These are phyloP conservation scores for Homalodisca vitripennis DNA, from an alignment of 1,140 invertebrate species.

Conservation along the genomic window DNA sequence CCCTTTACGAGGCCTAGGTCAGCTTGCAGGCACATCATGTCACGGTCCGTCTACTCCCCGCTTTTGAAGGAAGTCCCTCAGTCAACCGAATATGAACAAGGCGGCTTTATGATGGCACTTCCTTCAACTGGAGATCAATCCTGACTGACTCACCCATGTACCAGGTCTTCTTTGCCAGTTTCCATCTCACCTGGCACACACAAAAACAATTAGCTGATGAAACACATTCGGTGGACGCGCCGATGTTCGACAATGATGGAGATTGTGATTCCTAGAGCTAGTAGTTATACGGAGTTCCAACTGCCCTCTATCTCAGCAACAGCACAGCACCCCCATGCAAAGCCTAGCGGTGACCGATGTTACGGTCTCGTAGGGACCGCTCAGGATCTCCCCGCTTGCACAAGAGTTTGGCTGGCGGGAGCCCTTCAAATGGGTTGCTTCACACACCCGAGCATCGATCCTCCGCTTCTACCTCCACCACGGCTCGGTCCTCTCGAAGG, in stretches of 20 bases:
- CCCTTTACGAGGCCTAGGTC: slow-evolving; percentile 82
- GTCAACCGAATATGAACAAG: slow-evolving; percentile 31
- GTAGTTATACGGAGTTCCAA: slow-evolving; percentile 63
- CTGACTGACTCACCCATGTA: slow-evolving; percentile 62
- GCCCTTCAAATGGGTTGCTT: no score
- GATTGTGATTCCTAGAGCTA: slow-evolving; percentile 70
- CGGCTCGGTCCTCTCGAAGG: slow-evolving; percentile 56
- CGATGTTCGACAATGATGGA: slow-evolving; percentile 78
- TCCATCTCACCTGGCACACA: slow-evolving; percentile 74
- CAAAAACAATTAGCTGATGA: slow-evolving; percentile 80
- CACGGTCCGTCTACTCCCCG: slow-evolving; percentile 82
- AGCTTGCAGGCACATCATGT: slow-evolving; percentile 90
- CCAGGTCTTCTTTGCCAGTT: slow-evolving; percentile 78
- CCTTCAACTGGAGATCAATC: slow-evolving; percentile 70
- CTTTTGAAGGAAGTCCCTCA: slow-evolving; percentile 56
- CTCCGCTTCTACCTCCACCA: slow-evolving; percentile 37
- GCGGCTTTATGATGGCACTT: slow-evolving; percentile 56
- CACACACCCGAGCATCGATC: slow-evolving; percentile 59
- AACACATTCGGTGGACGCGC: slow-evolving; percentile 85
- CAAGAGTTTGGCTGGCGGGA: slow-evolving; percentile 42
- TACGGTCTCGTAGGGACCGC: slow-evolving; percentile 35
- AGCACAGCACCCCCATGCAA: slow-evolving; percentile 54
- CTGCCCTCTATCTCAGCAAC: slow-evolving; percentile 51
- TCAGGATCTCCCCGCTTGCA: slow-evolving; percentile 21
- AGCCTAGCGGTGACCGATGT: slow-evolving; percentile 15